These are phyloP conservation scores for Nowickia ferox DNA, from an alignment of 2,888 invertebrate genomes.

Conservation along the genomic window DNA sequence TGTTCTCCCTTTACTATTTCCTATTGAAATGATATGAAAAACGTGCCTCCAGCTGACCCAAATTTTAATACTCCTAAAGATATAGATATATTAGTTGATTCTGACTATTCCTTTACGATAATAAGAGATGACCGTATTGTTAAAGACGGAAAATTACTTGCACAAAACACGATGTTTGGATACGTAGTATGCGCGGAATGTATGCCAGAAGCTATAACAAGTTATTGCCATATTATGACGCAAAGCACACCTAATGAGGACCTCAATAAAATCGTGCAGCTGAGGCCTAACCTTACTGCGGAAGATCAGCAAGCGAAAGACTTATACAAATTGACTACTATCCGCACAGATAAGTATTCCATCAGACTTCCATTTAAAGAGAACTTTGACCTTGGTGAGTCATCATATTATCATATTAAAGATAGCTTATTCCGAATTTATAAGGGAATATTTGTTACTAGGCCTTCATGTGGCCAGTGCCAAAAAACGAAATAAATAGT, in stretches of 20 bases:
- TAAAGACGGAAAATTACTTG: conserved; percentile 21
- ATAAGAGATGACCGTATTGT: conserved; percentile 40
- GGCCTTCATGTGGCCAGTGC: conserved; percentile 52
- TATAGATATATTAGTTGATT: conserved; percentile 41
- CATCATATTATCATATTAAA: conserved; percentile 25
- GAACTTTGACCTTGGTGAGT: conserved; percentile 25
- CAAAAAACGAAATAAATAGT: conserved; percentile 4
- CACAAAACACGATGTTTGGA: conserved; percentile 50
- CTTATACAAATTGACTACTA: conserved; percentile 25
- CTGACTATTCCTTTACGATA: conserved; percentile 43
- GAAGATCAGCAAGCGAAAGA: conserved; percentile 47
- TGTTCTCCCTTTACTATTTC: conserved; percentile 16
- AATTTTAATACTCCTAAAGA: conserved; percentile 41
- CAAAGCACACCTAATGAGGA: neutral
- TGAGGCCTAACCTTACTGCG: neutral
- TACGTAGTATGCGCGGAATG: conserved; percentile 33
- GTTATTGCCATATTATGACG: neutral
- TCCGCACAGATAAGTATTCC: neutral
- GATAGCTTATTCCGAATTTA: conserved; percentile 36
- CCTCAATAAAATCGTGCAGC: neutral
- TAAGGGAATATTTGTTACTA: conserved; percentile 52
- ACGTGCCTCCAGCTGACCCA: conserved; percentile 44
- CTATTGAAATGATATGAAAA: conserved; percentile 51
- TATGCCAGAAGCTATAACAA: too few relatives aligned
- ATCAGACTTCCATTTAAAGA: conserved; percentile 28